Evolutionary conservation across 1,140 invertebrate genomes (phyloP).

Genomic region (Berghia stephanieae): DNA sequence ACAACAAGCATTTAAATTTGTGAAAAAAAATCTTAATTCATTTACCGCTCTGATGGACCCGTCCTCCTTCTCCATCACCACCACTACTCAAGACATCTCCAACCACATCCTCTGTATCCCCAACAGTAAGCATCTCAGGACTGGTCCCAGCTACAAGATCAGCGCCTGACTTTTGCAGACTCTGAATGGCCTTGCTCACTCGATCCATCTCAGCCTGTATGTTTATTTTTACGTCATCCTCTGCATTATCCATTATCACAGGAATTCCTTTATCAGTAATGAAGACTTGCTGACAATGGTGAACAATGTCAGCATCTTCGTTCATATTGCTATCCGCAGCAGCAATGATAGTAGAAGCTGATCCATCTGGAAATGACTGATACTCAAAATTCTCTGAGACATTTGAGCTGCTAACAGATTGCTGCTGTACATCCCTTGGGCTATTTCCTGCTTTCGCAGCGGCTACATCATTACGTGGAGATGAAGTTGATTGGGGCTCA

Average conservation of each 20-base stretch:
- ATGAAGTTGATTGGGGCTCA: background rate
- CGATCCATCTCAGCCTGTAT: background rate
- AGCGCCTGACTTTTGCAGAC: background rate
- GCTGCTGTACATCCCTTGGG: too few relatives aligned
- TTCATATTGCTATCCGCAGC: background rate
- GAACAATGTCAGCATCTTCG: background rate
- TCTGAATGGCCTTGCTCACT: background rate
- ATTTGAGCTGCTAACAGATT: too few relatives aligned
- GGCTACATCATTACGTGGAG: background rate
- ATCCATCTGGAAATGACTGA: background rate
- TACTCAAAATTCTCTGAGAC: background rate
- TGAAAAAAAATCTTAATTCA: too few relatives aligned
- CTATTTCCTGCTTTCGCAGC: background rate
- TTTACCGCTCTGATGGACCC: too few relatives aligned
- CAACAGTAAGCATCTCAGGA: background rate
- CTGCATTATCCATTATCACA: constrained; percentile 21
- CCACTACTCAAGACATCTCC: constrained; percentile 13
- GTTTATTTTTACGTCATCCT: background rate
- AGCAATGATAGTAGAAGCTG: background rate
- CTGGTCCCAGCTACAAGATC: background rate
- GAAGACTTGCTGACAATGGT: background rate
- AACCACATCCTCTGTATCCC: background rate
- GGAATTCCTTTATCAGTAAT: constrained; percentile 20
- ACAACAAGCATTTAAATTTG: too few relatives aligned
- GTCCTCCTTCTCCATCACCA: too few relatives aligned